A percentile compares a stretch with the other conserved stretches of the same genome.
Evolutionary conservation across 2,797 vertebrate genomes (phyloP).

Genomic region (Delichon dasypus): DNA sequence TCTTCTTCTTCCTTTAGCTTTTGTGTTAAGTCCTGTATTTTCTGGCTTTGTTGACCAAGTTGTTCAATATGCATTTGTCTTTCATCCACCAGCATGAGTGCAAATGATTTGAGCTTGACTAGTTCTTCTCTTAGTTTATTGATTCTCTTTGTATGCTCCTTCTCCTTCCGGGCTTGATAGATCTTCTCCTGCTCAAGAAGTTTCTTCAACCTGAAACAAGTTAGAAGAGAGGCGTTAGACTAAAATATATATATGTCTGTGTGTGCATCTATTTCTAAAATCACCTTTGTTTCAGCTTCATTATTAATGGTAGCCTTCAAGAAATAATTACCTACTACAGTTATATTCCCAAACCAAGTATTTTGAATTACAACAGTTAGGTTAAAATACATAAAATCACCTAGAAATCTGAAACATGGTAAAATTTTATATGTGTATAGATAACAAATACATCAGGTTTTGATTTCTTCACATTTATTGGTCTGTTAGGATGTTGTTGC

Average conservation of each 20-base stretch:
- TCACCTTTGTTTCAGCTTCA: neutral
- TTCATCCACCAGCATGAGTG: conserved; percentile 96
- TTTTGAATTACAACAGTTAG: neutral
- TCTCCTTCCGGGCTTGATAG: conserved; percentile 91
- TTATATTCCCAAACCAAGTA: neutral
- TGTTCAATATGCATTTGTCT: conserved; percentile 92
- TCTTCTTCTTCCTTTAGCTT: conserved; percentile 89
- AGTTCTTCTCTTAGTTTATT: conserved; percentile 89
- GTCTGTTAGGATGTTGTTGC: neutral
- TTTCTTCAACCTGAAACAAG: conserved; percentile 85
- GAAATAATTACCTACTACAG: neutral
- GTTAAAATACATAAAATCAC: neutral
- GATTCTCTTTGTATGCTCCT: conserved; percentile 86
- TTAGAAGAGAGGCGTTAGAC: neutral
- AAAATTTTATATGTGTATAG: neutral
- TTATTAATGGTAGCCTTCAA: neutral
- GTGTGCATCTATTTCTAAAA: neutral
- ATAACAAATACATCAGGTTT: neutral
- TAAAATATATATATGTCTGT: neutral
- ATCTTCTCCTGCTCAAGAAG: conserved; percentile 95
- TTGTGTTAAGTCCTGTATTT: conserved; percentile 87
- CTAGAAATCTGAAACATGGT: neutral
- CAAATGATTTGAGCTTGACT: conserved; percentile 92
- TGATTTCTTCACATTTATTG: neutral
- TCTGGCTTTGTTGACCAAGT: conserved; percentile 89